Percentiles rank a stretch among this genome's conserved stretches.
These are phyloP conservation scores for Clarias platycephalus DNA, from an alignment of 2,797 vertebrate species.

Conservation along the genomic window DNA sequence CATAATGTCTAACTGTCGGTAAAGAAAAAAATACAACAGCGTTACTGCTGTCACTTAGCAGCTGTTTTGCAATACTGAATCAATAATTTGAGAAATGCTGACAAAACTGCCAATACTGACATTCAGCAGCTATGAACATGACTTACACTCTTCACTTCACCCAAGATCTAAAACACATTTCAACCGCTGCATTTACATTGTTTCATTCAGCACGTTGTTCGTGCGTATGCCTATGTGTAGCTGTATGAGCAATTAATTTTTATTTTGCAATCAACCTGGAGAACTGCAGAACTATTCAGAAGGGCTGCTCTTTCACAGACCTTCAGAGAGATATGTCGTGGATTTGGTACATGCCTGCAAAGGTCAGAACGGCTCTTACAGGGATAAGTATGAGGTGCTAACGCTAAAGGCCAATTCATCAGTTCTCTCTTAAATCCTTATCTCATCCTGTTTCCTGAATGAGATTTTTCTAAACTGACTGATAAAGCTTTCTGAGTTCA, in stretches of 20 bases:
- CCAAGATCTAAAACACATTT: not conserved
- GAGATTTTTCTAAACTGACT: conserved; percentile 63
- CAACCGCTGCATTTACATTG: not conserved
- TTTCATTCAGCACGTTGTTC: not conserved
- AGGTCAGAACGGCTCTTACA: conserved; percentile 73
- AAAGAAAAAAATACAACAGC: conserved; percentile 16
- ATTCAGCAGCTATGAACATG: conserved; percentile 44
- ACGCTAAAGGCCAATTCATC: conserved; percentile 77
- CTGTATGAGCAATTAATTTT: not conserved
- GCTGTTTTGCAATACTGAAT: conserved; percentile 26
- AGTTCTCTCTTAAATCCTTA: conserved; percentile 68
- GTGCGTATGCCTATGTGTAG: not conserved
- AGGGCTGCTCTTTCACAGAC: conserved; percentile 49
- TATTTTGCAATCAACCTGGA: conserved; percentile 37
- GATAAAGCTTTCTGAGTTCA: conserved; percentile 67
- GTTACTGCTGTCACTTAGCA: conserved; percentile 22
- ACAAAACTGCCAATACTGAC: conserved; percentile 35
- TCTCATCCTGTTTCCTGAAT: conserved; percentile 49
- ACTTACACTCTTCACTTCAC: not conserved
- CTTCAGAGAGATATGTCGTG: conserved; percentile 42
- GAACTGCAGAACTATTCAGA: conserved; percentile 57
- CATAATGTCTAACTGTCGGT: conserved; percentile 24
- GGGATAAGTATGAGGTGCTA: conserved; percentile 72
- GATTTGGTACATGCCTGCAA: conserved; percentile 68
- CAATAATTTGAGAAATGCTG: conserved; percentile 28